Conservation (phyloP, 2,888 invertebrate genomes). For the Ophioninae sp. region DNA sequence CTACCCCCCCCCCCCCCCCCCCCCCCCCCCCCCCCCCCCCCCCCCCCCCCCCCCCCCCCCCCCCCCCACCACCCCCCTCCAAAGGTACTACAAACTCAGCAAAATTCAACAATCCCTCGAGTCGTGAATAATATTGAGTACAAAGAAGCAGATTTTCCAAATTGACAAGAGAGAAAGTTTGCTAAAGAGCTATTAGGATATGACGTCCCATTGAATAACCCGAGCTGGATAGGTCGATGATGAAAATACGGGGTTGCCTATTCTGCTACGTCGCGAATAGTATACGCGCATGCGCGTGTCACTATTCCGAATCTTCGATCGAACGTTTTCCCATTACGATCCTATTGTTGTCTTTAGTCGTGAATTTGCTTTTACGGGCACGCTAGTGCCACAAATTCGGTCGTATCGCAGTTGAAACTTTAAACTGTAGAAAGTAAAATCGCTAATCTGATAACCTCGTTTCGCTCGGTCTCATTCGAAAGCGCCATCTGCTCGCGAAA, state of each 20-base stretch:
- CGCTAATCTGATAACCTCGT: not conserved
- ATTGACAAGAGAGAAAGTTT: not conserved
- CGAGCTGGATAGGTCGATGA: not conserved
- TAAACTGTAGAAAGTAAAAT: slow-evolving; percentile 3
- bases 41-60: no score
- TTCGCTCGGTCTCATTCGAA: not conserved
- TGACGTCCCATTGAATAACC: not conserved
- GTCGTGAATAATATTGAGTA: no score
- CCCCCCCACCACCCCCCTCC: no score
- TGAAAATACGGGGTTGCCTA: not conserved
- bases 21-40: no score
- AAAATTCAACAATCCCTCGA: no score
- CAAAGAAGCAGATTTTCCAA: no score
- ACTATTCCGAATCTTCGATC: not conserved
- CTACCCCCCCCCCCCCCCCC: no score
- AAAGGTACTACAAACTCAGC: no score
- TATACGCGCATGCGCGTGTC: not conserved
- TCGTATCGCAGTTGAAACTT: slow-evolving; percentile 19
- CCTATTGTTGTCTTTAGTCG: not conserved
- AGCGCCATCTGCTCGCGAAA: not conserved
- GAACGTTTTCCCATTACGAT: not conserved
- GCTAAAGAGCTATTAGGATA: not conserved
- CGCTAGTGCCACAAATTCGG: not conserved
- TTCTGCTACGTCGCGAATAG: not conserved
- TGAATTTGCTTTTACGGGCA: no score